Evolutionary conservation across 53 echinoderm and acorn worm species (phyloP), one percentile per base, ranked within the genome.

Genomic region (Stichopus horrens): DNA sequence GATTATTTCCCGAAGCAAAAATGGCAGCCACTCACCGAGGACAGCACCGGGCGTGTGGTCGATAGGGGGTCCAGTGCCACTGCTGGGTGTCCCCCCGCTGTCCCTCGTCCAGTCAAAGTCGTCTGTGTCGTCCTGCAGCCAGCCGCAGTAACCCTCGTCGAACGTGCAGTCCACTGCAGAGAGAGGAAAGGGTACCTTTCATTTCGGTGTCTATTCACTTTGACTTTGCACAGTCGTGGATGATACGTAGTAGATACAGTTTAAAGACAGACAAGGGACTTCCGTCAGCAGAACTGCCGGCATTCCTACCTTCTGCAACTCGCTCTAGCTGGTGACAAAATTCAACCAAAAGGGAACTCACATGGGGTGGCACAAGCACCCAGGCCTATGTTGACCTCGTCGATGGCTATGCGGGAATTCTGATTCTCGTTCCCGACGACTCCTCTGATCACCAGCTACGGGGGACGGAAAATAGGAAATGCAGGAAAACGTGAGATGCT

Each of bases 51-150:
- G 91, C 57, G 95, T 93, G 55, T 95, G 95, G 63, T 95, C 95
- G n/a, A 57, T 77, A 5, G 74, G 81, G 67, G 95, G 95, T 54
- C 95, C 95, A 7, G 95, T 95, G 16, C 91, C 93, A 57, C 83
- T 83, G 21, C 91, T 90, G 4, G 95, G 93, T 7, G 93, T 95
- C 6, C 93, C 90, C n/a, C 93, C 96, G 52, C 76, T 93, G 53
- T 78, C 90, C 58, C 93, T 89, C 37, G 73, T 91, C 95, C 95
- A 95, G 52, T 95, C 90, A 90, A 95, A 95, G 86, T 95, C 88
- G 86, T 95, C 95, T 11, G 88, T 84, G 23, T 21, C 52, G 66
- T 95, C 95, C 65, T 95, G 93, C 0, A 77, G 77, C 95, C 95
- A 95, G 63, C 90, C 95, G 73, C 95, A 95, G 90, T 93, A 92